These are phyloP conservation scores for Zaprionus tsacasi DNA, from an alignment of 1,140 invertebrate genomes.

Conservation along the genomic window DNA sequence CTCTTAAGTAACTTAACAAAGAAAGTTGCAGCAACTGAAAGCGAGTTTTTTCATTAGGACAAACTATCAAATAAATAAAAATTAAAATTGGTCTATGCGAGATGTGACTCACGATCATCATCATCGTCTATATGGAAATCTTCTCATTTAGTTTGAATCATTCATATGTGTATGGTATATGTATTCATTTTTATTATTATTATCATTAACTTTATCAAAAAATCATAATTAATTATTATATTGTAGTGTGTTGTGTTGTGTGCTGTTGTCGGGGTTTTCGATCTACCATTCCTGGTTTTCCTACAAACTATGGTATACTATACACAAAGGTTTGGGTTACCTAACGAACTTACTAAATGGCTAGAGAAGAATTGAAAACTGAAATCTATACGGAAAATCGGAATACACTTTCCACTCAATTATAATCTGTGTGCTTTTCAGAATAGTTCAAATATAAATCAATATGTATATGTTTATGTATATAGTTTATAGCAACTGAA, in stretches of 20 bases:
- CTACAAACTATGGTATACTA: conserved; percentile 36
- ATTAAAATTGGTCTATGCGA: conserved; percentile 39
- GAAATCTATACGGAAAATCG: conserved; percentile 5
- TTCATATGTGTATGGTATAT: background rate
- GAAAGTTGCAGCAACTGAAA: conserved; percentile 45
- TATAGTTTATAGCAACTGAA: background rate
- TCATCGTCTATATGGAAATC: conserved; percentile 48
- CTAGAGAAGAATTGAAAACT: conserved; percentile 42
- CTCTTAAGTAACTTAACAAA: conserved; percentile 43
- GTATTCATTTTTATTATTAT: conserved; percentile 52
- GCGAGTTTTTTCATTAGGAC: conserved; percentile 41
- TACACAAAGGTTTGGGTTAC: conserved; percentile 33
- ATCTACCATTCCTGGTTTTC: conserved; percentile 8
- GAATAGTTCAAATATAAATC: conserved; percentile 12
- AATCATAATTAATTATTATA: conserved; percentile 51
- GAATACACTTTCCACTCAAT: background rate
- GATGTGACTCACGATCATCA: conserved; percentile 8
- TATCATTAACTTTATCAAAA: conserved; percentile 16
- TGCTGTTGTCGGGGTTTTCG: conserved; percentile 14
- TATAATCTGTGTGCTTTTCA: conserved; percentile 13
- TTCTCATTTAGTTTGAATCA: conserved; percentile 34
- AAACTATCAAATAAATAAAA: conserved; percentile 6
- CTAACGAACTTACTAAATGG: conserved; percentile 25
- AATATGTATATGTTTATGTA: conserved; percentile 4
- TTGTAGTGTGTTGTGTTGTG: conserved; percentile 18